Base-by-base conservation (phyloP, 2,888 invertebrate genomes). In the Drosophila longiperda region DNA sequence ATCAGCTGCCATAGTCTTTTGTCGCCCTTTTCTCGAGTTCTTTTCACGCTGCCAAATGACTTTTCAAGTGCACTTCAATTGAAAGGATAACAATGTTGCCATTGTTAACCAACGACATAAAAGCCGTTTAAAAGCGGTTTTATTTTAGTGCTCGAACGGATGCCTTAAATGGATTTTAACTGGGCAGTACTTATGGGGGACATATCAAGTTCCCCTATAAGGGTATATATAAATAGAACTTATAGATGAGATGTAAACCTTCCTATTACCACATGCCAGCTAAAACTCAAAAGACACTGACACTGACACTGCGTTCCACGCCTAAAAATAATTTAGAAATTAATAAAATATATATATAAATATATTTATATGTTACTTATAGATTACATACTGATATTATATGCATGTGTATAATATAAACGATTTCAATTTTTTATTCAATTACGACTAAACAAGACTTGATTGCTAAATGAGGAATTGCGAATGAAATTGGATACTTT, bases 61-160 rank as follows among this genome's bases (percentile, higher is more conserved):
- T 52, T 45, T 40, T 33, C 54, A 49, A 83, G 80, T 78, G 73
- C 82, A 68, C 89, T 89, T 72, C 54, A 81, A 87, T 73, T 73
- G 63, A 75, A 81, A 78, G 87, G 82, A 86, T 87, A 90, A 83
- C 73, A 64, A 53, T 73, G 74, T 64, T 66, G 33, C 48, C 69
- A 73, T 85, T 90, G 87, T 85, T 80, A 1, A 26, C n/a, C 52
- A 66, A 63, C 32, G 12, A 6, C 60, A 57, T 75, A 58, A 64
- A 59, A 64, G 70, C 34, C 23, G 38, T 59, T 65, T 80, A 70
- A 78, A 53, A 17, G 58, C 64, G 57, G 53, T 40, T 62, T 62
- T 50, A 60, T 49, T 57, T 62, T 11, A n/a, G 38, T 15, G 33
- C 55, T 73, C 60, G 15, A 68, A 45, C n/a, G 29, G 36, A n/a